phyloP scores from a whole-genome alignment of 2,888 invertebrate genomes.

The Cryptocheilus praepositus region DNA sequence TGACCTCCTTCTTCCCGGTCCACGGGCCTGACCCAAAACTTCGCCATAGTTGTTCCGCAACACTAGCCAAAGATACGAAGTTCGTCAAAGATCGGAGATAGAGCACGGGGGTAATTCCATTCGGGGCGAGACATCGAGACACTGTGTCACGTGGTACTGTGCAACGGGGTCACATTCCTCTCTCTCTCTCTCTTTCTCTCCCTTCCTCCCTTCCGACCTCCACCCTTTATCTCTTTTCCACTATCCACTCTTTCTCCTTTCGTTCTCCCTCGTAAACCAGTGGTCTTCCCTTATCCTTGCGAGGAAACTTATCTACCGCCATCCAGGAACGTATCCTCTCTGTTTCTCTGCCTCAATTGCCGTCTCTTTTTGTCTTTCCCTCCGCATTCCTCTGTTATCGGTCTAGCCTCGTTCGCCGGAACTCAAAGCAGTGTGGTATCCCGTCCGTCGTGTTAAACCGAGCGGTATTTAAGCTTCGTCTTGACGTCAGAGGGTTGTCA shows the following conservation, averaged over 20 bases:
- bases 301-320: background rate
- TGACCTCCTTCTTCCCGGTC: background rate
- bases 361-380: background rate
- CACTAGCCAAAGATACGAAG: slow-evolving; percentile 25
- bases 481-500: too few species aligned
- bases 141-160: slow-evolving; percentile 25
- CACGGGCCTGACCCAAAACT: background rate
- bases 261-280: slow-evolving; percentile 1
- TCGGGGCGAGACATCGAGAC: slow-evolving; percentile 22
- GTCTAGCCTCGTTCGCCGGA: background rate
- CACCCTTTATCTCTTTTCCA: background rate
- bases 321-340: background rate
- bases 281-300: background rate
- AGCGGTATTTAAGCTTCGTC: too few species aligned
- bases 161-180: slow-evolving; percentile 7
- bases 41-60: slow-evolving; percentile 13
- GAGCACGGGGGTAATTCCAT: slow-evolving; percentile 23
- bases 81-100: slow-evolving; percentile 36
- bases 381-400: background rate
- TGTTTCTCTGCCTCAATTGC: background rate
- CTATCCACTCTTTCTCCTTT: slow-evolving; percentile 8
- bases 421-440: too few species aligned
- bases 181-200: slow-evolving; percentile 2
- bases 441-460: too few species aligned
- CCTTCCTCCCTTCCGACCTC: background rate